These are phyloP conservation scores for Asarcornis scutulata DNA, from an alignment of 2,113 vertebrate genomes.

Conservation along the genomic window DNA sequence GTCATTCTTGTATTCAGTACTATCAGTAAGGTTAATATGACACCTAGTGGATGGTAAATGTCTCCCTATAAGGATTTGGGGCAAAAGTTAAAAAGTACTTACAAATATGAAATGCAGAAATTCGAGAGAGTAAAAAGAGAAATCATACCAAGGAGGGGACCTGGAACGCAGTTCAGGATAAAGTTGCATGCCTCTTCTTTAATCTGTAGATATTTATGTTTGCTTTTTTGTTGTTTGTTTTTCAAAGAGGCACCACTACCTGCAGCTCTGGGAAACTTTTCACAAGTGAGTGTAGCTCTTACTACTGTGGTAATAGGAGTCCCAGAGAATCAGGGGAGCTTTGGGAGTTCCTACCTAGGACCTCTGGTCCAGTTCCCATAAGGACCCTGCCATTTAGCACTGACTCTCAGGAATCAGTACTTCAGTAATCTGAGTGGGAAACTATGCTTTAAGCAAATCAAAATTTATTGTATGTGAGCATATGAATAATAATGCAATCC, in stretches of 20 bases:
- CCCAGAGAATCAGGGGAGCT: not conserved
- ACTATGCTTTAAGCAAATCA: not conserved
- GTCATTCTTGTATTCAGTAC: not conserved
- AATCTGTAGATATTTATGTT: not conserved
- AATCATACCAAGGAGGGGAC: not conserved
- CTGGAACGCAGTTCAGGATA: not conserved
- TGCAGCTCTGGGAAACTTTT: not conserved
- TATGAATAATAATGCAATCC: not conserved
- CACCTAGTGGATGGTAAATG: slow-evolving; percentile 28
- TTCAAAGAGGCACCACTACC: not conserved
- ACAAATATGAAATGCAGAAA: not conserved
- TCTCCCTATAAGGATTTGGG: not conserved
- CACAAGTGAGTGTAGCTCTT: not conserved
- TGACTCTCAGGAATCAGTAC: not conserved
- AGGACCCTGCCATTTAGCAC: not conserved
- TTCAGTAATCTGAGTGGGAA: not conserved
- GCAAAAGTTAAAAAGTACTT: not conserved
- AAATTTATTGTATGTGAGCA: rapidly evolving
- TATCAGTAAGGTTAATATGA: not conserved
- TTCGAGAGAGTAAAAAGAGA: not conserved
- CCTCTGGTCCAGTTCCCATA: not conserved
- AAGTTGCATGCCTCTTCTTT: not conserved
- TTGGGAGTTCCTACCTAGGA: not conserved
- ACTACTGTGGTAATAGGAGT: not conserved
- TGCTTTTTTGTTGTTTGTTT: not conserved